Conservation (phyloP, 2,113 vertebrate genomes). For the Thryonomys swinderianus region DNA sequence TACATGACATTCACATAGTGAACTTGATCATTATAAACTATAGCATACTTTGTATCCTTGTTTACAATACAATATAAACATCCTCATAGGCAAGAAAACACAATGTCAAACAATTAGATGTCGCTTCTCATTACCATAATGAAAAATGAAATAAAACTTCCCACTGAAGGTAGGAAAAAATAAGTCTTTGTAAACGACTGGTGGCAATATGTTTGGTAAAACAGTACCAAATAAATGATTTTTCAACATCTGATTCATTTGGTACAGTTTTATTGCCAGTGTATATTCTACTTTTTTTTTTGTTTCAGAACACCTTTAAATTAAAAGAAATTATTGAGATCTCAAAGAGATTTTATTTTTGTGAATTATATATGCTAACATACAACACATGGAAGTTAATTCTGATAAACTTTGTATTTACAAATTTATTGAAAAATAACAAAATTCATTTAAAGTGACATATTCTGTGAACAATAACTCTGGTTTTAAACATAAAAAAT, state of each 20-base stretch:
- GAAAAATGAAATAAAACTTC: slow-evolving; percentile 4
- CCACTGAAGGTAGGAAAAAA: not conserved
- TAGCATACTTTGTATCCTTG: not conserved
- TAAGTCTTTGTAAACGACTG: not conserved
- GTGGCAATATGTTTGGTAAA: not conserved
- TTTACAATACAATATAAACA: not conserved
- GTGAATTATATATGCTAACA: not conserved
- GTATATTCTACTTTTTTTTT: not conserved
- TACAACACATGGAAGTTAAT: not conserved
- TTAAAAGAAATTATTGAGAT: not conserved
- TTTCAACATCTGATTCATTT: not conserved
- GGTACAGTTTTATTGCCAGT: not conserved
- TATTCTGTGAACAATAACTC: not conserved
- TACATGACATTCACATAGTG: not conserved
- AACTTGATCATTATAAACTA: not conserved
- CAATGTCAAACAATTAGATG: not conserved
- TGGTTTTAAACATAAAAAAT: not conserved
- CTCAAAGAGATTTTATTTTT: slow-evolving; percentile 16
- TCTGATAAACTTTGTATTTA: not conserved
- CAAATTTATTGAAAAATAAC: not conserved
- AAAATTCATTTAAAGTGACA: not conserved
- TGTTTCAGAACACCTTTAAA: not conserved
- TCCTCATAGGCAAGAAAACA: not conserved
- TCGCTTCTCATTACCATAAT: not conserved
- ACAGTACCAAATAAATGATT: not conserved